Evolutionary conservation across 2,888 invertebrate species (phyloP), one percentile per base, ranked within the genome.

Genomic region (Calameuta filiformis): DNA sequence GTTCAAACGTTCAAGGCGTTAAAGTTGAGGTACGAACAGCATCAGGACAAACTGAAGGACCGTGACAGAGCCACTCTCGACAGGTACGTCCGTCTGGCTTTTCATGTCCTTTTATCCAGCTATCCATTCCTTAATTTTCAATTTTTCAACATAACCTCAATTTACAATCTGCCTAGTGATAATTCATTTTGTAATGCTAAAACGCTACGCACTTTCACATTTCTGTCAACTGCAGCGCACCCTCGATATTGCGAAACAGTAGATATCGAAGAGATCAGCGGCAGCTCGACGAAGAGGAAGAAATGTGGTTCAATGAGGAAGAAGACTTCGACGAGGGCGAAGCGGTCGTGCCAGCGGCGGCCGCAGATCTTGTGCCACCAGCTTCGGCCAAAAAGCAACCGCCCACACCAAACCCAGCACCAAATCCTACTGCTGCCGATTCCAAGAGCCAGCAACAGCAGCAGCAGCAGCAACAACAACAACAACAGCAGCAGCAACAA

Each of bases 221-320:
- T 31, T 71, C 33, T 33, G 4, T 33, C 3, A 71, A 31, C 85
- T 93, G 91, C 81, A 96, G 96, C 85, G 96, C 96, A 76, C 96
- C 96, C 77, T 96, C 97, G 79, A 95, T 98, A 88, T 93, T 98
- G 85, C 94, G 97, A 83, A 95, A 94, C 85, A 94, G 93, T 89
- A 94, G 98, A 84, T 98, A 96, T 92, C 94, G 98, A 82, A 95
- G 98, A 82, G 98, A 99, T 92, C 97, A 97, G 86, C 94, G 98
- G 78, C 96, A 98, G 91, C 94, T 98, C 88, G 99, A 99, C 84
- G 98, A 99, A 89, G 99, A 99, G 87, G 99, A 99, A 90, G 99
- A 99, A 92, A 97, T 98, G 95, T 99, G 98, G 98, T 99, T 99
- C 92, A 98, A 98, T 90, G 98, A 98, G 87, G 99, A 99, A 84